phyloP scores from a whole-genome alignment of 2,113 vertebrate genomes.

The Sylvietta virens region DNA sequence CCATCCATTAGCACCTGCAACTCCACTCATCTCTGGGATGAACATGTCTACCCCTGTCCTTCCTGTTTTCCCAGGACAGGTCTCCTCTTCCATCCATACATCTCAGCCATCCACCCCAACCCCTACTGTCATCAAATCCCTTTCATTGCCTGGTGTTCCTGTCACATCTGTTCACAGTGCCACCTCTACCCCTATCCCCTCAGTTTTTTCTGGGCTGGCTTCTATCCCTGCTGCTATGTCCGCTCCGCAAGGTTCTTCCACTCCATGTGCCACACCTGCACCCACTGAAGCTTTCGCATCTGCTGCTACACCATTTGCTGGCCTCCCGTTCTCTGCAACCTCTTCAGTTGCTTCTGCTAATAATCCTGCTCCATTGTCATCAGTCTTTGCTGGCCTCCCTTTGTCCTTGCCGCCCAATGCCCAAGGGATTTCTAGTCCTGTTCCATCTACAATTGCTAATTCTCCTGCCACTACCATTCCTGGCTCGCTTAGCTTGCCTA shows the following conservation, averaged over 20 bases:
- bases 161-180: conserved; percentile 65
- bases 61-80: conserved; percentile 72
- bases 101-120: conserved; percentile 67
- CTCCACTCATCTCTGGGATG: conserved; percentile 65
- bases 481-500: conserved; percentile 73
- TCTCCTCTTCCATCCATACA: conserved; percentile 57
- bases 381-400: conserved; percentile 75
- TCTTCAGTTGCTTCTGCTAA: conserved; percentile 69
- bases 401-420: conserved; percentile 61
- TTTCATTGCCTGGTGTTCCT: conserved; percentile 55
- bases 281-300: conserved; percentile 75
- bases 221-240: conserved; percentile 62
- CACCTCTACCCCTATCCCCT: conserved; percentile 78
- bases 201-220: conserved; percentile 85
- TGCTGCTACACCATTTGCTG: conserved; percentile 72
- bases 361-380: conserved; percentile 77
- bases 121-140: conserved; percentile 74
- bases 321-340: conserved; percentile 73
- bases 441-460: conserved; percentile 63
- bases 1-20: conserved; percentile 70
- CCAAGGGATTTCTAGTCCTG: conserved; percentile 69
- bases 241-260: conserved; percentile 69
- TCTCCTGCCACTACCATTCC: conserved; percentile 67
- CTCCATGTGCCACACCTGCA: conserved; percentile 73
- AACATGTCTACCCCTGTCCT: conserved; percentile 66